Evolutionary conservation across 2,888 invertebrate species (phyloP).

Genomic region (Agrochola macilenta): DNA sequence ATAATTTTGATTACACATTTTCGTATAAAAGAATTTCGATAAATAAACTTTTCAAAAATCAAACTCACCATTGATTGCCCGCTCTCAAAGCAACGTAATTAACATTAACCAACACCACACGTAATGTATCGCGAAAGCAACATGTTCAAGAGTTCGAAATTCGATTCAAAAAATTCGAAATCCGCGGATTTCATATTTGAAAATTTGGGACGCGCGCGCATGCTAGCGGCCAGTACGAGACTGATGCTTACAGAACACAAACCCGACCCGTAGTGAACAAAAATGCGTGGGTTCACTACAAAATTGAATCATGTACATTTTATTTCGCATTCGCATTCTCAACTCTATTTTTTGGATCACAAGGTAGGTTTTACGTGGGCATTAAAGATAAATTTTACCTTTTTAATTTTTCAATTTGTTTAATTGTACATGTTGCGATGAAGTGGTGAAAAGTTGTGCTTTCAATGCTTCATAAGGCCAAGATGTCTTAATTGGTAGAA

Average conservation of each 20-base stretch:
- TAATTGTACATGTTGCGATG: slow-evolving; percentile 71
- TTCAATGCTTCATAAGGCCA: slow-evolving; percentile 57
- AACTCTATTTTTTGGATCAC: slow-evolving; percentile 69
- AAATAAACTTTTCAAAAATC: background rate
- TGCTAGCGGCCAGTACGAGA: slow-evolving; percentile 75
- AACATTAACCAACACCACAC: slow-evolving; percentile 58
- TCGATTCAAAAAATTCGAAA: slow-evolving; percentile 63
- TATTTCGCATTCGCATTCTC: slow-evolving; percentile 68
- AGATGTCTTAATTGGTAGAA: slow-evolving; percentile 27
- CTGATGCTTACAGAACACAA: slow-evolving; percentile 81
- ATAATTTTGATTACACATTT: background rate
- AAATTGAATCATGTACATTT: slow-evolving; percentile 76
- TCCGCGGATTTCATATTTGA: slow-evolving; percentile 71
- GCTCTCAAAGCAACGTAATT: slow-evolving; percentile 25
- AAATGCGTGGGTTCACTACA: slow-evolving; percentile 83
- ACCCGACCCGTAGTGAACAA: slow-evolving; percentile 78
- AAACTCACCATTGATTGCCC: slow-evolving; percentile 53
- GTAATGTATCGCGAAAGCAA: slow-evolving; percentile 45
- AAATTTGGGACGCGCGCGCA: slow-evolving; percentile 80
- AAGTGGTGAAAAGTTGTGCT: slow-evolving; percentile 67
- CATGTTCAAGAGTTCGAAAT: slow-evolving; percentile 53
- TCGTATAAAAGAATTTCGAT: background rate
- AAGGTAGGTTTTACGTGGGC: slow-evolving; percentile 66
- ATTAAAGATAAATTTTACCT: slow-evolving; percentile 71
- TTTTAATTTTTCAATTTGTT: slow-evolving; percentile 78